Conservation (phyloP, 2,888 invertebrate genomes). For the Orgyia antiqua region DNA sequence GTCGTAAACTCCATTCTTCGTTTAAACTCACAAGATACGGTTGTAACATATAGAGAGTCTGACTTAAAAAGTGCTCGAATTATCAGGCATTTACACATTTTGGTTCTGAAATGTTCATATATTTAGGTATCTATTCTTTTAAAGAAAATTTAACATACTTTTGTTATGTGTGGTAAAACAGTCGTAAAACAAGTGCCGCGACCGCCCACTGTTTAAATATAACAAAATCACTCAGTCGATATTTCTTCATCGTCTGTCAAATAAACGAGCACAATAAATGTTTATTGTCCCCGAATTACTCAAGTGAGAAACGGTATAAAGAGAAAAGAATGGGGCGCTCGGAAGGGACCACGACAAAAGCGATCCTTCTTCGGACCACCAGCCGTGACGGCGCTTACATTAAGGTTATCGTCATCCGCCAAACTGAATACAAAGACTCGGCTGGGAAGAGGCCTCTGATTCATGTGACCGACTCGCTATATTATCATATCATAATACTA, state of each 20-base stretch:
- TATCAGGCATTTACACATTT: slow-evolving; percentile 52
- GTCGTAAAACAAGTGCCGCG: slow-evolving; percentile 48
- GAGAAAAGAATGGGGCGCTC: slow-evolving; percentile 69
- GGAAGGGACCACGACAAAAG: slow-evolving; percentile 73
- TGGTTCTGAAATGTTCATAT: slow-evolving; percentile 43
- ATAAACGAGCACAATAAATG: slow-evolving; percentile 74
- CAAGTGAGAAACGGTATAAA: slow-evolving; percentile 74
- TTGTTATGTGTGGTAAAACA: slow-evolving; percentile 35
- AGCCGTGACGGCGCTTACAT: slow-evolving; percentile 76
- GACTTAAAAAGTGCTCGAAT: slow-evolving; percentile 39
- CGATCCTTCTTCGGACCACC: slow-evolving; percentile 73
- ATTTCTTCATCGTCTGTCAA: slow-evolving; percentile 73
- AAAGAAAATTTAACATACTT: slow-evolving; percentile 24
- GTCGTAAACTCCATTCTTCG: slow-evolving; percentile 55
- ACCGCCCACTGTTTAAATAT: slow-evolving; percentile 42
- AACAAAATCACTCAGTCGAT: slow-evolving; percentile 63
- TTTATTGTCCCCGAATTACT: slow-evolving; percentile 76
- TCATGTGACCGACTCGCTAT: slow-evolving; percentile 60
- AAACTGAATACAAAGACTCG: slow-evolving; percentile 72
- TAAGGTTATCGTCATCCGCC: slow-evolving; percentile 76
- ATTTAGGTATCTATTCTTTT: slow-evolving; percentile 42
- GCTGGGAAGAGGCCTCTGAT: slow-evolving; percentile 62
- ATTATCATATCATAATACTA: slow-evolving; percentile 58
- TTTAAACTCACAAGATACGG: slow-evolving; percentile 34
- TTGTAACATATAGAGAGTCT: slow-evolving; percentile 39